Evolutionary conservation across 2,888 invertebrate genomes (phyloP).

Genomic region (Megamerina dolium): DNA sequence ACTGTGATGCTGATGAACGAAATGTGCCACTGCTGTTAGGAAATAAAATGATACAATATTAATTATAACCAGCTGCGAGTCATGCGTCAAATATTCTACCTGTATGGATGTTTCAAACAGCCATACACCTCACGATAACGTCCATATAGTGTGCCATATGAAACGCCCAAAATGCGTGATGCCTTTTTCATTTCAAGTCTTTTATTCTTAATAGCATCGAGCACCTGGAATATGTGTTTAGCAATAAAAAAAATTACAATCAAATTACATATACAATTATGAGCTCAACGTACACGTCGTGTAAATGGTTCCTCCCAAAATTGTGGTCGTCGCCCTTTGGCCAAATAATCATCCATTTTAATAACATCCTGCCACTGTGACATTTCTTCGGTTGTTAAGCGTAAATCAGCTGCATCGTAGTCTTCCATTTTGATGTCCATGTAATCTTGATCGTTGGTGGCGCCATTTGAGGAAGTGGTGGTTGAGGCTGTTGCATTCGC

Average conservation of each 20-base stretch:
- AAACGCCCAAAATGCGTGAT: slow-evolving; percentile 81
- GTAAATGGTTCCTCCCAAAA: slow-evolving; percentile 92
- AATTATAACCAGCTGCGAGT: not conserved
- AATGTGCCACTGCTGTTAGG: slow-evolving; percentile 29
- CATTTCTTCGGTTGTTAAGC: slow-evolving; percentile 41
- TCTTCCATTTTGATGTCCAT: slow-evolving; percentile 39
- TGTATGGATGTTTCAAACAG: slow-evolving; percentile 79
- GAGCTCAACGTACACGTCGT: slow-evolving; percentile 54
- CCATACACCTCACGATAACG: slow-evolving; percentile 84
- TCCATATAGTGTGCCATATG: slow-evolving; percentile 85
- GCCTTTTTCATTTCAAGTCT: slow-evolving; percentile 91
- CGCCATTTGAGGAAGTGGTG: slow-evolving; percentile 4
- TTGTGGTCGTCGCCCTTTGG: slow-evolving; percentile 79
- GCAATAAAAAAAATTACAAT: not conserved
- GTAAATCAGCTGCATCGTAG: slow-evolving; percentile 37
- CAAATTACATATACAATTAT: not conserved
- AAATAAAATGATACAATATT: slow-evolving; percentile 1
- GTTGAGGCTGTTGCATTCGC: slow-evolving; percentile 13
- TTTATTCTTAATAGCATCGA: slow-evolving; percentile 85
- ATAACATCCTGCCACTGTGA: slow-evolving; percentile 60
- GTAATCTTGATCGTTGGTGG: slow-evolving; percentile 28
- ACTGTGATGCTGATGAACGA: slow-evolving; percentile 30
- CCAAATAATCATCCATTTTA: slow-evolving; percentile 79
- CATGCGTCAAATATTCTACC: slow-evolving; percentile 51
- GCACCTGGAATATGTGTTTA: slow-evolving; percentile 52